A percentile compares a stretch with the other conserved stretches of the same genome.
Evolutionary conservation across 2,113 vertebrate genomes (phyloP).

Genomic region (Clupea harengus): DNA sequence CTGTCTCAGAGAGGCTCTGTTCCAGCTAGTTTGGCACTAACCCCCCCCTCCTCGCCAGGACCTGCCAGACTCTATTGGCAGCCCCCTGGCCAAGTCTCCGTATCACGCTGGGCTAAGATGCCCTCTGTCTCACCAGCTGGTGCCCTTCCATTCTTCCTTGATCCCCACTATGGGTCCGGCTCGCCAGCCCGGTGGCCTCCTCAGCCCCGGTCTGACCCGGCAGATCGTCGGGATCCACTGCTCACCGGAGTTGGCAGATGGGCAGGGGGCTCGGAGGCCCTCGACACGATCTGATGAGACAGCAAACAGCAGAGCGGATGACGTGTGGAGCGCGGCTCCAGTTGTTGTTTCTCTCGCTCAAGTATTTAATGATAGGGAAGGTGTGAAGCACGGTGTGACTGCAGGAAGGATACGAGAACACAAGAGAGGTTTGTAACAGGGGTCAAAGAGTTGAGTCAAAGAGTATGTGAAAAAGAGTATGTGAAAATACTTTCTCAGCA

Average conservation of each 20-base stretch:
- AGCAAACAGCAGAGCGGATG: background rate
- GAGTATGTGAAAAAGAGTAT: no score
- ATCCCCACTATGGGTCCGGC: background rate
- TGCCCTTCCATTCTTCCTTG: conserved; percentile 7
- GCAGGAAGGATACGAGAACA: background rate
- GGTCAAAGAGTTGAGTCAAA: background rate
- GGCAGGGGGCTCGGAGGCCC: background rate
- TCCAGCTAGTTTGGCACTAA: conserved; percentile 1
- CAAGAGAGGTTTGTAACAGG: background rate
- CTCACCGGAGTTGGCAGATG: background rate
- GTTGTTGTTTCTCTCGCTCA: background rate
- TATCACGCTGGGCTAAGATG: background rate
- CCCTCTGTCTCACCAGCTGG: conserved; percentile 20
- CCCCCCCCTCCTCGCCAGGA: background rate
- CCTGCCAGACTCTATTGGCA: background rate
- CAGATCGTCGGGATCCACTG: background rate
- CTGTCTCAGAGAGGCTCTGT: background rate
- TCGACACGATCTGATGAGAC: background rate
- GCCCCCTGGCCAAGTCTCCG: background rate
- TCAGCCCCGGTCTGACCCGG: background rate
- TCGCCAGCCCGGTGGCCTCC: background rate
- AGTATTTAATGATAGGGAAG: background rate
- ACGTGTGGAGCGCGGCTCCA: background rate
- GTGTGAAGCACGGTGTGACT: background rate
- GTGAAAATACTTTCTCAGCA: conserved; percentile 12